Evolutionary conservation across 2,113 vertebrate species (phyloP).

Genomic region (Anser brachyrhynchus): DNA sequence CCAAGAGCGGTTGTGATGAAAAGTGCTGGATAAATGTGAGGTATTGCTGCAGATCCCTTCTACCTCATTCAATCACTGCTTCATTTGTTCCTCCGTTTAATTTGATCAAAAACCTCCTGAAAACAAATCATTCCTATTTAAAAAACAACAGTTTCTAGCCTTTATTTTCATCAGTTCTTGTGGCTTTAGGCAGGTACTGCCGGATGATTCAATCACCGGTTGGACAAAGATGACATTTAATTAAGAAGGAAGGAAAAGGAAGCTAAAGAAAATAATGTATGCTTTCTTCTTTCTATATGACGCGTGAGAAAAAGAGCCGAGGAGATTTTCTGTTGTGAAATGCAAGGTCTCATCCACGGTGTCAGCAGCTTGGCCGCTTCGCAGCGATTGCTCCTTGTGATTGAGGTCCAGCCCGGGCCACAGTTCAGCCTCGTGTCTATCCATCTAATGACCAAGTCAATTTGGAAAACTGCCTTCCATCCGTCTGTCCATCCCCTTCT

Average conservation of each 20-base stretch:
- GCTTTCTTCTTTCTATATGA: not conserved
- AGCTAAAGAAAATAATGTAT: not conserved
- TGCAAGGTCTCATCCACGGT: not conserved
- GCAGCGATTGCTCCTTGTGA: not conserved
- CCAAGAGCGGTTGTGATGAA: rapidly evolving
- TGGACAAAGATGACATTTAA: conserved; percentile 59
- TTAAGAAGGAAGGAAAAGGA: conserved; percentile 38
- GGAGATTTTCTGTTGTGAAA: not conserved
- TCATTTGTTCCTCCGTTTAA: not conserved
- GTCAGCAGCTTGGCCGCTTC: not conserved
- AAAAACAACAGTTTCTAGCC: not conserved
- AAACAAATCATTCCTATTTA: not conserved
- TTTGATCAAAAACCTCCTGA: not conserved
- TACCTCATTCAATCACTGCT: not conserved
- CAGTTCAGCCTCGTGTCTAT: not conserved
- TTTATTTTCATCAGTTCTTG: not conserved
- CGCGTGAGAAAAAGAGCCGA: not conserved
- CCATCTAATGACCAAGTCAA: not conserved
- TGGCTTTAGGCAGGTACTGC: conserved; percentile 20
- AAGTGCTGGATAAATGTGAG: not conserved
- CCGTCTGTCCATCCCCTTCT: not conserved
- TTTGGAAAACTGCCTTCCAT: not conserved
- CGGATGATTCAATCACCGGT: conserved; percentile 27
- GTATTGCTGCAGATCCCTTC: not conserved
- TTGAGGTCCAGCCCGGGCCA: not conserved